Base-by-base conservation (phyloP, 2,113 vertebrate genomes). In the Calyptomena viridis region DNA sequence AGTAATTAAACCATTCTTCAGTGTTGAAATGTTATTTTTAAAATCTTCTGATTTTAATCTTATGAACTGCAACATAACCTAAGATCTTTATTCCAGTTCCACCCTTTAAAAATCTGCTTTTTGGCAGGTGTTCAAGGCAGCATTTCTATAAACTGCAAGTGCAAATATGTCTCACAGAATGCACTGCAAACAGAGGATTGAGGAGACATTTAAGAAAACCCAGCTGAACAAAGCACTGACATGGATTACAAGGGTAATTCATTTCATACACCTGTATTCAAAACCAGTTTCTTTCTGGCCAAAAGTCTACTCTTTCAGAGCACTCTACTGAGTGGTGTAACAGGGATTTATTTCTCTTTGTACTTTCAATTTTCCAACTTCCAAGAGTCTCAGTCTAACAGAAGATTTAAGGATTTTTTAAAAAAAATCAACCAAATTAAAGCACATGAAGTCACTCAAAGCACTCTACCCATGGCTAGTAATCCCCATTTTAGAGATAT, bases 121-220 rank as follows among this genome's bases (percentile, higher is more conserved):
- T 87, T 93, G 93, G 77, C 79, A 96, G 56, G 47, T 71, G 76
- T 64, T 94, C 91, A 95, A 91, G 62, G 52, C 42, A 93, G 64
- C 16, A 72, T 81, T 97, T 81, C 88, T 77, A 83, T 88, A 95
- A 95, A 86, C 31, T 80, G 56, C 79, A 96, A 95, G 52, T 49
- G 12, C 47, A 95, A 93, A 79, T 88, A 88, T 24, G n/a, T 90
- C 83, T 96, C 75, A 79, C 62, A 73, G 90, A 90, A 94, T 22
- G 56, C 9, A 1, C 0, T 63, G 79, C 76, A 89, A 89, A 72
- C 20, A 63, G 53, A 81, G 30, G 85, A 87, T 0, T 90, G 59
- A 69, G n/a, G 49, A 87, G n/a, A 74, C 6, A 58, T 35, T 86
- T 77, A 52, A 93, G 75, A 94, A 90, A 91, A 80, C 52, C 80